Conservation (phyloP, 2,888 invertebrate genomes). For the Stratiomys singularior region DNA sequence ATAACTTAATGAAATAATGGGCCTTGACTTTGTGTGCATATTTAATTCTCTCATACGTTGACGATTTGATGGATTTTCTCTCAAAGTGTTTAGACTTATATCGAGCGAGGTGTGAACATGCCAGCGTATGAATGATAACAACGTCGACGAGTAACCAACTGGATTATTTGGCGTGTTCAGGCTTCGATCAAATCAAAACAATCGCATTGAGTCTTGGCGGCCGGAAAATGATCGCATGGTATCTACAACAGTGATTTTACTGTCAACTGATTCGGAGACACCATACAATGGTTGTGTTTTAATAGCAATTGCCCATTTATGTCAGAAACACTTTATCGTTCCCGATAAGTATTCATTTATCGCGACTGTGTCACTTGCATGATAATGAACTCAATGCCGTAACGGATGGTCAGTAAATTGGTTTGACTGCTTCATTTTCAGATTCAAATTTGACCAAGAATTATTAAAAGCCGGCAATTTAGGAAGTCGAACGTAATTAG, state of each 20-base stretch:
- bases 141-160: too few species aligned
- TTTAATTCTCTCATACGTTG: too few species aligned
- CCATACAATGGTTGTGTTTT: slow-evolving; percentile 9
- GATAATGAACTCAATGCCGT: slow-evolving; percentile 28
- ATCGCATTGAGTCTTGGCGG: too few species aligned
- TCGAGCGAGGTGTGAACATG: too few species aligned
- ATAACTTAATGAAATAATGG: too few species aligned
- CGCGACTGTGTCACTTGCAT: background rate
- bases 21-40: too few species aligned
- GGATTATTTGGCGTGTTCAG: too few species aligned
- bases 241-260: slow-evolving; percentile 15
- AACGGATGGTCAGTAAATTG: slow-evolving; percentile 2
- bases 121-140: too few species aligned
- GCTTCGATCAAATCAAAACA: too few species aligned
- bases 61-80: too few species aligned
- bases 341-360: slow-evolving; percentile 27
- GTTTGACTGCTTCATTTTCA: background rate
- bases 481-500: slow-evolving; percentile 41
- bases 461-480: slow-evolving; percentile 29
- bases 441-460: slow-evolving; percentile 31
- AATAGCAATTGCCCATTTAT: background rate
- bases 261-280: background rate
- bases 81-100: too few species aligned
- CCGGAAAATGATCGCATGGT: background rate
- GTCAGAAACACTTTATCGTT: slow-evolving; percentile 24